A percentile compares a stretch with the other conserved stretches of the same genome.
Evolutionary conservation across 2,113 vertebrate species (phyloP).

Genomic region (Electrona antarctica): DNA sequence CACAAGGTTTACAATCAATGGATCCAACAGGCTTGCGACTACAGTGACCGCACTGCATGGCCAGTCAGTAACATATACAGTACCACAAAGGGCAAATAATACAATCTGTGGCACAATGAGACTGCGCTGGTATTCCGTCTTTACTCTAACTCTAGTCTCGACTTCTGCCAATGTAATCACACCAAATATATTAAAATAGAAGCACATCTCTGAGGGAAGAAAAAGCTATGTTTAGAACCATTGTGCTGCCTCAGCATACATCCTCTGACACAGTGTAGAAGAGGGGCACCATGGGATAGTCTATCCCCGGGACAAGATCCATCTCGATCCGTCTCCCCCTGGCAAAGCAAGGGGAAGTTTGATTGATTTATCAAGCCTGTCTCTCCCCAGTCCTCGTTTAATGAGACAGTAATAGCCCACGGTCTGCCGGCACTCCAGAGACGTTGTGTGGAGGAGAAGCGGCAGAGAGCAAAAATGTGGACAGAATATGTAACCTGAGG

Average conservation of each 20-base stretch:
- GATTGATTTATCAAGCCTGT: constrained; percentile 79
- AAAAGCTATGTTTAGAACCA: constrained; percentile 51
- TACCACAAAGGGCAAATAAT: constrained; percentile 28
- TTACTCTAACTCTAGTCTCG: background rate
- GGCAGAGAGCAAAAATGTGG: constrained; percentile 62
- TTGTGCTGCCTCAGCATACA: constrained; percentile 64
- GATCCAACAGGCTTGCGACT: background rate
- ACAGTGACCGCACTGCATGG: constrained; percentile 35
- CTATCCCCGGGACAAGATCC: constrained; percentile 68
- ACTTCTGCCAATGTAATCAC: constrained; percentile 44
- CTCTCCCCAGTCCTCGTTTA: constrained; percentile 73
- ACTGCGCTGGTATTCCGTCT: constrained; percentile 30
- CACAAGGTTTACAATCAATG: no score
- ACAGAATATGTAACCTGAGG: constrained; percentile 69
- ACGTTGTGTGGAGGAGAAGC: constrained; percentile 61
- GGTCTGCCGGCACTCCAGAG: constrained; percentile 63
- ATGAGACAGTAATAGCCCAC: constrained; percentile 79
- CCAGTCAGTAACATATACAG: constrained; percentile 30
- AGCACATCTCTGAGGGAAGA: constrained; percentile 10
- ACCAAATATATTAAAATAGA: constrained; percentile 64
- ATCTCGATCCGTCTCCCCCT: constrained; percentile 69
- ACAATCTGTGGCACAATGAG: constrained; percentile 13
- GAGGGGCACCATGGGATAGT: constrained; percentile 67
- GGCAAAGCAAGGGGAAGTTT: constrained; percentile 68
- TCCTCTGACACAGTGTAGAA: constrained; percentile 64